phyloP scores from a whole-genome alignment of 1,140 invertebrate genomes.

The Pachypeltis micranthus region DNA sequence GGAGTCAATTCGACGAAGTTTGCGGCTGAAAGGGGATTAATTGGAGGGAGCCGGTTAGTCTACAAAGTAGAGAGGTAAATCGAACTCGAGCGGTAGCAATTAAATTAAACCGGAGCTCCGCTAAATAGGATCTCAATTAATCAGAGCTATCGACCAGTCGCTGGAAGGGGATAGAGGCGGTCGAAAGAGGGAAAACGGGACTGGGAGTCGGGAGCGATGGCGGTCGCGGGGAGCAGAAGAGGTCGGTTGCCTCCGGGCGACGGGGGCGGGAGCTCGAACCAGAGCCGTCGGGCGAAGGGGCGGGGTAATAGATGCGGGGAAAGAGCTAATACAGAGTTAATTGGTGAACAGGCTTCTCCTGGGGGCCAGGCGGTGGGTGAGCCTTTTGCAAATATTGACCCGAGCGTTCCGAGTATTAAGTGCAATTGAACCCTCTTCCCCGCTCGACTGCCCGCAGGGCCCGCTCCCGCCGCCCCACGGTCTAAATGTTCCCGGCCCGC shows the following conservation, averaged over 20 bases:
- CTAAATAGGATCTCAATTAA: conserved; percentile 10
- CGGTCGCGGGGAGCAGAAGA: neutral
- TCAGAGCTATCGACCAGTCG: neutral
- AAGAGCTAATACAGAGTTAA: conserved; percentile 8
- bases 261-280: neutral
- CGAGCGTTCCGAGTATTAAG: neutral
- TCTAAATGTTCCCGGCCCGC: no score
- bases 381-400: conserved; percentile 9
- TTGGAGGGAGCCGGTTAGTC: conserved; percentile 9
- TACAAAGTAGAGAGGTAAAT: conserved; percentile 8
- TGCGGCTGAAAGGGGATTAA: conserved; percentile 8
- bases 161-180: neutral
- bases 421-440: neutral
- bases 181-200: no score
- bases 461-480: no score
- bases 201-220: neutral
- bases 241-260: neutral
- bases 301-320: conserved; percentile 7
- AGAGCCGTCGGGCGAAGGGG: neutral
- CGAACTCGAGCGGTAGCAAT: conserved; percentile 7
- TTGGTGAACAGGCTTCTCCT: conserved; percentile 1
- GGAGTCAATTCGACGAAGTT: conserved; percentile 4
- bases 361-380: neutral
- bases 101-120: conserved; percentile 3
- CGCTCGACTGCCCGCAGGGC: no score